A percentile compares a stretch with the other conserved stretches of the same genome.
These are phyloP conservation scores for Pseudocheirus occidentalis DNA, from an alignment of 2,797 vertebrate species.

Conservation along the genomic window DNA sequence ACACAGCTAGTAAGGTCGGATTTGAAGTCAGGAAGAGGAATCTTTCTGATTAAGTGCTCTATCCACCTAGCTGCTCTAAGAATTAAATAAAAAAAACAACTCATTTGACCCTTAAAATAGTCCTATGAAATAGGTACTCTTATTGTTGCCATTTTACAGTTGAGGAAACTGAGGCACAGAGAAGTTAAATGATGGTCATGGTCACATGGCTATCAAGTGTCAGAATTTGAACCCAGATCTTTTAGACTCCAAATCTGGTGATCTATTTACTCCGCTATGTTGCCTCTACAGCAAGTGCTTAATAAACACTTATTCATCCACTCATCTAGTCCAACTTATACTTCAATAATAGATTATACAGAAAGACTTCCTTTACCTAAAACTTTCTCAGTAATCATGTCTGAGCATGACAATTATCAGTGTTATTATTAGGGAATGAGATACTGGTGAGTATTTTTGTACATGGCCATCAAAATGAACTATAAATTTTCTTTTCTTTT, in stretches of 20 bases:
- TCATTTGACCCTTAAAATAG: not conserved
- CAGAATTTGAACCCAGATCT: not conserved
- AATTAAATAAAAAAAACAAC: not conserved
- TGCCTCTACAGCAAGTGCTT: not conserved
- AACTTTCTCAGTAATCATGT: slow-evolving; percentile 65
- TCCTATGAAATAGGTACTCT: not conserved
- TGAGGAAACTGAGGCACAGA: not conserved
- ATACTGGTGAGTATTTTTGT: slow-evolving; percentile 66
- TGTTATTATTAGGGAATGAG: slow-evolving; percentile 68
- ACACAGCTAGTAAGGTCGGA: not conserved
- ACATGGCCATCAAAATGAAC: slow-evolving; percentile 55
- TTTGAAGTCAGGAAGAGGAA: not conserved
- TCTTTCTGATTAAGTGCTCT: not conserved
- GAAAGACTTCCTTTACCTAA: slow-evolving; percentile 61
- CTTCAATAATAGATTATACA: slow-evolving; percentile 58
- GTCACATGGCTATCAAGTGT: not conserved
- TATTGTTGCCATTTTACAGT: not conserved
- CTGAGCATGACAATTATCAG: slow-evolving; percentile 70
- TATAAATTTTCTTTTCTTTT: not conserved
- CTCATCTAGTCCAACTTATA: not conserved
- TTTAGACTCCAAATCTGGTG: not conserved
- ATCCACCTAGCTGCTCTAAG: not conserved
- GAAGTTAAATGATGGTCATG: not conserved
- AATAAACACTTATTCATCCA: not conserved
- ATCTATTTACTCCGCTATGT: not conserved